Conservation (phyloP, 2,888 invertebrate genomes). For the Lochmaea capreae region DNA sequence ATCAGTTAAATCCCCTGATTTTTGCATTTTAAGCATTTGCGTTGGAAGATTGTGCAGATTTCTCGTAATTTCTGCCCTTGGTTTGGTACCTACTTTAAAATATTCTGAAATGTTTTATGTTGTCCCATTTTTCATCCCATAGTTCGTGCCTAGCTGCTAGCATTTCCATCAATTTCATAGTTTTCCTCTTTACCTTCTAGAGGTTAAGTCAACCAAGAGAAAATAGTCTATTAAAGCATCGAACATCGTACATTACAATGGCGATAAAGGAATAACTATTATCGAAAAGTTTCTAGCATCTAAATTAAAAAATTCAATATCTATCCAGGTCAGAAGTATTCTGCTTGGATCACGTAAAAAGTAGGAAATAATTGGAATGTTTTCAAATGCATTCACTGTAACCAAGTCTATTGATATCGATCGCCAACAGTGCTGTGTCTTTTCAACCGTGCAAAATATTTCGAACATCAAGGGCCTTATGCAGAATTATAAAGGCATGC, state of each 20-base stretch:
- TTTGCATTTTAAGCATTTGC: no score
- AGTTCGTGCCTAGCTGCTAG: no score
- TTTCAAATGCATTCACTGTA: constrained; percentile 47
- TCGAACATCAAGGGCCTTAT: neutral
- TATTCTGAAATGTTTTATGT: no score
- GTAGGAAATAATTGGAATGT: constrained; percentile 47
- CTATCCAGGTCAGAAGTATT: neutral
- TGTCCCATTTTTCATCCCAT: no score
- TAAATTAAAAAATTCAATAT: neutral
- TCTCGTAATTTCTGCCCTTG: no score
- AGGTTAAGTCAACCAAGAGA: no score
- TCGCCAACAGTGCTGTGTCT: constrained; percentile 23
- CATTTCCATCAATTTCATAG: no score
- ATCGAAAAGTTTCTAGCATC: neutral
- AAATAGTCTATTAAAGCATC: no score
- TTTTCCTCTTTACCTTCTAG: no score
- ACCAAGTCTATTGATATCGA: constrained; percentile 31
- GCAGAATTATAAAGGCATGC: neutral
- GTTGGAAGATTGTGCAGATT: no score
- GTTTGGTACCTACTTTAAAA: no score
- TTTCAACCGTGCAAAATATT: constrained; percentile 17
- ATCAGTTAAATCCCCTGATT: no score
- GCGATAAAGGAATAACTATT: neutral
- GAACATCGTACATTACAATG: neutral
- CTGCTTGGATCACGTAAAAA: neutral